Evolutionary conservation across 2,113 vertebrate species (phyloP), one percentile per base, ranked within the genome.

Genomic region (Salminus brasiliensis): DNA sequence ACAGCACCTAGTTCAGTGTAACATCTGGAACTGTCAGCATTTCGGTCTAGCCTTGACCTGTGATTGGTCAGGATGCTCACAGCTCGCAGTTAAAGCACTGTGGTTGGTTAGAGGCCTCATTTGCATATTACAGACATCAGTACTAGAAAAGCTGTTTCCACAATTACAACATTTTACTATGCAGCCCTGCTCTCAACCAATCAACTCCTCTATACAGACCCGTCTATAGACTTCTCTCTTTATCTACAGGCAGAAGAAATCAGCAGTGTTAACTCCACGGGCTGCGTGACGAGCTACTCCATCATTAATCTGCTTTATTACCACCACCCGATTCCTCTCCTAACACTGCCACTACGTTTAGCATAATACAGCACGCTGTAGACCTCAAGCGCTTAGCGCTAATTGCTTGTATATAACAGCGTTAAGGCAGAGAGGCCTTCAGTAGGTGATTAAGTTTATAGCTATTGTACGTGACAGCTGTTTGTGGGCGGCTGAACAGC

Each of bases 401-500:
- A 63, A 63, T 63, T 34, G 30, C 60, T 63, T 34, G 18, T 21
- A 9, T 1, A 62, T 29, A 34, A 29, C 6, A 63, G 29, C 12
- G 18, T 8, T 34, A 63, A 63, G 60, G 29, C 29, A 21, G 30
- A 21, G 30, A 32, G 60, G 32, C 29, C 27, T 30, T 60, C 57
- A 15, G 27, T 16, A 60, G 57, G 57, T 60, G 60, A 63, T 0
- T 80, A 41, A 27, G 32, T 57, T 11, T 12, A 39, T 68, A 30
- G 63, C 36, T 43, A 34, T 52, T 72, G 39, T 76, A 60, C 45
- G 52, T 68, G 63, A 66, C 16, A 39, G 25, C 21, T 34, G 70
- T 68, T 36, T 66, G 34, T 30, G 32, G 27, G 13, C 63, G 27
- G n/a, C 63, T 6, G 30, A 4, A 43, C 49, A 45, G 10, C 15